These are phyloP conservation scores for Eupithecia insigniata DNA, from an alignment of 2,888 invertebrate genomes.

Conservation along the genomic window DNA sequence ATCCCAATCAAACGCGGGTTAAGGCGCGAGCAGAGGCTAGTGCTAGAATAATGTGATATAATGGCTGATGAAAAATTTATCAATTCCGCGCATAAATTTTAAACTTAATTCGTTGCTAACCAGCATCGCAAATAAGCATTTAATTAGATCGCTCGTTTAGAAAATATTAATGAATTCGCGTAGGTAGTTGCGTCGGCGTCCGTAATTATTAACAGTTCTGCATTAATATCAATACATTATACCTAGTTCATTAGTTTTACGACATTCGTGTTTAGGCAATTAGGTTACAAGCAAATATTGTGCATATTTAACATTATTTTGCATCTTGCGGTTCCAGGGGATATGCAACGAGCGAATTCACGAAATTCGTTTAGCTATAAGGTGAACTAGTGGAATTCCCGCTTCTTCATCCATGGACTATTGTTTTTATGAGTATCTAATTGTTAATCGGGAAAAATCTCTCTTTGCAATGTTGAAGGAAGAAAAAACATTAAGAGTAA, in stretches of 20 bases:
- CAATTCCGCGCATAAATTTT: slow-evolving; percentile 27
- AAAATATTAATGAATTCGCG: slow-evolving; percentile 36
- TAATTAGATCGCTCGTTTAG: slow-evolving; percentile 29
- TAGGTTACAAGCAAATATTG: slow-evolving; percentile 23
- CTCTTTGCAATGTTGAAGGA: neutral
- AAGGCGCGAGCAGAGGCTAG: too few species aligned
- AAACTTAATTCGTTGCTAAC: slow-evolving; percentile 28
- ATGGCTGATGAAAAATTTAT: neutral
- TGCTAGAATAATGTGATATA: neutral
- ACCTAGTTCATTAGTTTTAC: slow-evolving; percentile 30
- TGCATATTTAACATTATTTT: slow-evolving; percentile 26
- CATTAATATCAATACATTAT: slow-evolving; percentile 48
- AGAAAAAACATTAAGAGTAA: neutral
- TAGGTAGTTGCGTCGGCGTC: slow-evolving; percentile 37
- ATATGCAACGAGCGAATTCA: neutral
- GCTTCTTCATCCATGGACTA: neutral
- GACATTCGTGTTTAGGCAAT: slow-evolving; percentile 28
- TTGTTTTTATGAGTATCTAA: neutral
- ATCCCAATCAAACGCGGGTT: too few species aligned
- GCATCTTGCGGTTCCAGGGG: slow-evolving; percentile 16
- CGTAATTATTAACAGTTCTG: slow-evolving; percentile 46
- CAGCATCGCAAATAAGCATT: slow-evolving; percentile 29
- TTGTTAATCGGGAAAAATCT: neutral
- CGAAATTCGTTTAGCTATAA: neutral
- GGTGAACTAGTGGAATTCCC: neutral